Base-by-base conservation (phyloP, 2,888 invertebrate species). In the Ditula angustiorana region DNA sequence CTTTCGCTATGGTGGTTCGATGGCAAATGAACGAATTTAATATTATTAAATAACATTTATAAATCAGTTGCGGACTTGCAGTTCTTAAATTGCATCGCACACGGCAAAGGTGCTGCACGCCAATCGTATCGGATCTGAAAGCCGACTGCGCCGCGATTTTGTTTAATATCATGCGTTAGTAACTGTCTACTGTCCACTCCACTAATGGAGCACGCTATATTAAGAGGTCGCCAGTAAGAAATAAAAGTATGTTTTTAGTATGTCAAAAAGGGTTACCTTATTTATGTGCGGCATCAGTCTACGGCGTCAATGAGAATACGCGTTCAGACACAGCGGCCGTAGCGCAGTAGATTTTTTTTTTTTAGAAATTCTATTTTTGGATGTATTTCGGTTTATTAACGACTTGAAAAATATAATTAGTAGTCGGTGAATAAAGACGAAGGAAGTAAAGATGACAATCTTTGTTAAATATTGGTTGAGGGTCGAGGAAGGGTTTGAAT, bases 111-210 rank as follows among this genome's bases (percentile, higher is more conserved):
- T 19, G 41, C 19, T 21, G 26, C 52, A 28, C 50, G 28, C 23
- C n/a, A 24, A 30, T 44, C 41, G 8, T 30, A 5, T 52, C 52
- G 44, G 44, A 21, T 33, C 44, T 11, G 52, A 28, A 30, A 16
- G 44, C 16, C 60, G 41, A 61, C 60, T 61, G 60, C 35, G 5
- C 50, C 13, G 47, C 52, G 10, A 16, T 23, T 47, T 21, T 28
- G 28, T 23, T 50, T 28, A 35, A 24, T 10, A 21, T 10, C 35
- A n/a, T 41, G 8, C 19, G 19, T 41, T 19, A 41, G 41, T 19
- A 19, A 10, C 8, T 10, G 41, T n/a, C n/a, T n/a, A n/a, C n/a
- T n/a, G n/a, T n/a, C n/a, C n/a, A n/a, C n/a, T n/a, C n/a, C 41
- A 41, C 41, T 41, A 41, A 19, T 41, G 19, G 10, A 19, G 5